Conservation (phyloP, 2,113 vertebrate genomes). For the Nanger granti region DNA sequence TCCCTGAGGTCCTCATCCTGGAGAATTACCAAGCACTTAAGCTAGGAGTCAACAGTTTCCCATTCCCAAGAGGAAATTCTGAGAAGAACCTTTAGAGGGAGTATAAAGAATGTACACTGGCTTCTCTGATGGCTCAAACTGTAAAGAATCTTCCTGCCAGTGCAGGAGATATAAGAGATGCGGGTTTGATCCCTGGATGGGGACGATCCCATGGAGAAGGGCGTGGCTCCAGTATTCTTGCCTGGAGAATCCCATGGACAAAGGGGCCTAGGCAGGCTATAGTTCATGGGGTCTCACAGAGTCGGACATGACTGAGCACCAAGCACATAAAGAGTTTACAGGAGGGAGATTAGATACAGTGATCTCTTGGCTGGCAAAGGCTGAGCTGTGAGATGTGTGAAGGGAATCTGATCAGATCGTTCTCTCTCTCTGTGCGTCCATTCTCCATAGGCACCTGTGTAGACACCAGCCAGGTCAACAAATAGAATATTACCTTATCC, state of each 20-base stretch:
- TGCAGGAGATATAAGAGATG: not conserved
- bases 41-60: not conserved
- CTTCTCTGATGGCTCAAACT: not conserved
- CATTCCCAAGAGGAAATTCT: not conserved
- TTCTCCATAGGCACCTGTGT: not conserved
- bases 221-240: not conserved
- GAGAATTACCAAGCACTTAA: not conserved
- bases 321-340: not conserved
- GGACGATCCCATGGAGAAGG: not conserved
- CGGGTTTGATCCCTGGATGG: not conserved
- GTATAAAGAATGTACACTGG: not conserved
- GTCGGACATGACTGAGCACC: rapidly evolving
- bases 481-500: not conserved
- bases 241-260: not conserved
- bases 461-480: not conserved
- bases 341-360: not conserved
- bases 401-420: not conserved
- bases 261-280: not conserved
- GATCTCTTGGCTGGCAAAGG: not conserved
- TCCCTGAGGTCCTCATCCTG: not conserved
- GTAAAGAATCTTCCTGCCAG: not conserved
- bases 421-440: not conserved
- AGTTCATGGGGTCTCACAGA: not conserved
- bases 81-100: not conserved
- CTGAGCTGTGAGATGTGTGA: not conserved